Conservation (phyloP, 2,888 invertebrate species). For the Melikaiella ostensackeni region DNA sequence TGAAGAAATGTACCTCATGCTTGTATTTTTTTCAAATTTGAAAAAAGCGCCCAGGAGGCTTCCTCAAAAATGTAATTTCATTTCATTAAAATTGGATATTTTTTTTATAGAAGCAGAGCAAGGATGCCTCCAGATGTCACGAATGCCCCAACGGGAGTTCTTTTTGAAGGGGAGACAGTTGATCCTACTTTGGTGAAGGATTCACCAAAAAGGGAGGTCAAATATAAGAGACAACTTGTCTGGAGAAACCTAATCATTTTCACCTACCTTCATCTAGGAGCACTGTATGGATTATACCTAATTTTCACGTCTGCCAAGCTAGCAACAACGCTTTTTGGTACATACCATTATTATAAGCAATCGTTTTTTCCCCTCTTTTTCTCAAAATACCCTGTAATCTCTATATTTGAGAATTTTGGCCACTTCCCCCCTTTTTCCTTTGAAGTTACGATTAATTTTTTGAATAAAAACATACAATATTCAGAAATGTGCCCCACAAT, state of each 20-base stretch:
- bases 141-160: slow-evolving; percentile 73
- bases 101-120: slow-evolving; percentile 53
- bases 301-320: slow-evolving; percentile 86
- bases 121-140: slow-evolving; percentile 78
- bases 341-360: slow-evolving; percentile 68
- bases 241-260: slow-evolving; percentile 92
- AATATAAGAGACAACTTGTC: slow-evolving; percentile 78
- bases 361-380: no score
- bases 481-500: no score
- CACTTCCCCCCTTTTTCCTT: no score
- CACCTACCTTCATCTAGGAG: slow-evolving; percentile 85
- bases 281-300: slow-evolving; percentile 87
- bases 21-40: no score
- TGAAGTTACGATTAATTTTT: no score
- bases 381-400: no score
- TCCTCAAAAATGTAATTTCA: not conserved
- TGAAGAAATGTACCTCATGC: no score
- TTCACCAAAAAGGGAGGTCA: slow-evolving; percentile 40
- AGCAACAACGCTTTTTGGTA: slow-evolving; percentile 85
- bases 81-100: slow-evolving; percentile 26
- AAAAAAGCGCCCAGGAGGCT: no score
- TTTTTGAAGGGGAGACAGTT: slow-evolving; percentile 71
- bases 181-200: slow-evolving; percentile 48
- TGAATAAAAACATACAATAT: no score
- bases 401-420: no score